Base-by-base conservation (phyloP, 2,888 invertebrate species). In the Azorinus chamasolen region DNA sequence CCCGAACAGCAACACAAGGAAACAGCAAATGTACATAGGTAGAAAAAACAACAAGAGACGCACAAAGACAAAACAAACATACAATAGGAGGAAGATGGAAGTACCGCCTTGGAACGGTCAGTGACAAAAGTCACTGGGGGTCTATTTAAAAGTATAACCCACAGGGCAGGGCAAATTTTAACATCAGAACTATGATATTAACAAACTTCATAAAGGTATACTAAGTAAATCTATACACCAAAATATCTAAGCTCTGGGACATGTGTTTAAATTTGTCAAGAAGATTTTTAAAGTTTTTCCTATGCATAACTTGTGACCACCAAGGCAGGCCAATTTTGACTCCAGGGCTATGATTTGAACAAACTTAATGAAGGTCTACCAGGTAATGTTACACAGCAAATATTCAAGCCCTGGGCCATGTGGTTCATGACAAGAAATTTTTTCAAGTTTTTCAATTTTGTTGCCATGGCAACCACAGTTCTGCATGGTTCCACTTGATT, bases 261-360 rank as follows among this genome's bases (percentile, higher is more conserved):
- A 18, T 45, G 14, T 5, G 45, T 16, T 45, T 45, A 3, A 45
- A 5, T n/a, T n/a, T n/a, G n/a, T n/a, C n/a, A 45, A 14, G 45
- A 45, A 45, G 45, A 45, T 45, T 4, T 45, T 45, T 45, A 5
- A 45, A 45, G 14, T 8, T 45, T 45, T 45, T 16, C 4, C n/a
- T 45, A 45, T n/a, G n/a, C 20, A 45, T 45, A 45, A 45, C 45
- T 45, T 18, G 5, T 14, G 45, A 45, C 45, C 45, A 5, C 45
- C 45, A 20, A 20, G 45, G 14, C 45, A 5, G n/a, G n/a, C 14
- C 20, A 45, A 8, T 20, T 45, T 45, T 45, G 4, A 45, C 45
- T 16, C 45, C 45, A 45, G 45, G 20, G 45, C 3, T 16, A 45
- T 45, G 14, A 45, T 45, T 45, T 45, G 45, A 45, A 45, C 45